Evolutionary conservation across 2,113 vertebrate species (phyloP), one percentile per base, ranked within the genome.

Genomic region (Engraulis encrasicolus): DNA sequence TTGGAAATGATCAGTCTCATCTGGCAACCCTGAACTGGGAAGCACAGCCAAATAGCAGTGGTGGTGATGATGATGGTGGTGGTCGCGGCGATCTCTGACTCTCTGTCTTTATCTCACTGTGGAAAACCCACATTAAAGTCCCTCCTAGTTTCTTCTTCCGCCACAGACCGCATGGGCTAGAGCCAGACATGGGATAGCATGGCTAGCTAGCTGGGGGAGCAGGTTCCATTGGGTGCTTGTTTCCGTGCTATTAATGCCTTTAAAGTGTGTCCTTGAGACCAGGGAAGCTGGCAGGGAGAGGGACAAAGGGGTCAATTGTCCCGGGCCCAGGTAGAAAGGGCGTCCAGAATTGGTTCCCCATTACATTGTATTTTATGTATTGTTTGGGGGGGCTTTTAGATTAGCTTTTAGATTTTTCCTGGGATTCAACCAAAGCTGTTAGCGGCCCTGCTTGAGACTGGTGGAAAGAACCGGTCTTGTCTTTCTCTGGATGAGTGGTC

Each of bases 121-220:
- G 66, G 31, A 74, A 74, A 74, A 36, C 66, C 66, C 66, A 74
- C 66, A 74, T 74, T 74, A 74, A 74, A 74, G 66, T 74, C 23
- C 15, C 66, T 74, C 66, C 14, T 74, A 12, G 31, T 34, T 74
- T 74, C 66, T 31, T 74, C 31, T 74, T 36, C 27, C 66, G 14
- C 66, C 66, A 34, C 66, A 17, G 12, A 74, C 27, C 66, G 34
- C 31, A 74, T 34, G 31, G 66, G 12, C 27, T 31, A 74, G 11
- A n/a, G 27, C 31, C 66, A 74, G 66, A 74, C 66, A 18, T 31
- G 27, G 66, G 40, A 45, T 45, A 74, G 27, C 27, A 14, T 31
- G 66, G 40, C 3, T 17, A 34, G 40, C 3, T 17, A 34, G 27
- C 14, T 74, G 66, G 66, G 14, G 11, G 66, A 34, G 11, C 66